Conservation (phyloP, 2,797 vertebrate genomes). For the Valencia hispanica region DNA sequence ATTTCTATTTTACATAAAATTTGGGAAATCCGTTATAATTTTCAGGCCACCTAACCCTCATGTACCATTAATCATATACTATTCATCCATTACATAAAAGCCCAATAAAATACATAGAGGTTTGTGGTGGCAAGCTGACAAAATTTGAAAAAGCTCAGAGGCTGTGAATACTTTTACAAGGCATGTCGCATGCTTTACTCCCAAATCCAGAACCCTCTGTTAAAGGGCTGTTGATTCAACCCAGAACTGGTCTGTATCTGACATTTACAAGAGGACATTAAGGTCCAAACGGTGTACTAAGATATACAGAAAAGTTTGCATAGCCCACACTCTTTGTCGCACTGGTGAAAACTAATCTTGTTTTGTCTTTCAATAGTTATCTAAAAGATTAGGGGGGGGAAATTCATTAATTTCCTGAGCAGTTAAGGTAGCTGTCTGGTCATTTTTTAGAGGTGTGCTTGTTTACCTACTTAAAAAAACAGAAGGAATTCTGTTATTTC, state of each 20-base stretch:
- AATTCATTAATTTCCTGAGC: background rate
- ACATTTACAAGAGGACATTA: slow-evolving; percentile 47
- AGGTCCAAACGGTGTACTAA: slow-evolving; percentile 4
- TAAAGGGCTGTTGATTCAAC: slow-evolving; percentile 70
- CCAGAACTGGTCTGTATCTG: slow-evolving; percentile 39
- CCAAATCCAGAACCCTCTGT: slow-evolving; percentile 50
- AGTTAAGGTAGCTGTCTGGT: background rate
- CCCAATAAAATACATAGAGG: background rate
- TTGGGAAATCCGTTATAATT: background rate
- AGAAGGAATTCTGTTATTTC: background rate
- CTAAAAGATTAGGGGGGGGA: background rate
- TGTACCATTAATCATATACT: no score
- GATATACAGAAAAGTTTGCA: slow-evolving; percentile 19
- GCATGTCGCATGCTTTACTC: slow-evolving; percentile 23
- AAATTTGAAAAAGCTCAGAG: background rate
- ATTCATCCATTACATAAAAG: background rate
- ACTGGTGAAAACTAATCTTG: slow-evolving; percentile 21
- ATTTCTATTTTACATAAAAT: background rate
- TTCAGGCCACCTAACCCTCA: background rate
- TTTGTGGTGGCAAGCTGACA: background rate
- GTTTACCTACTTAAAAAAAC: slow-evolving; percentile 15
- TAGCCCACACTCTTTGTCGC: slow-evolving; percentile 49
- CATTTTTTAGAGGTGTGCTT: slow-evolving; percentile 20
- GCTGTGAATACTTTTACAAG: slow-evolving; percentile 19
- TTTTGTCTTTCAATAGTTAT: slow-evolving; percentile 5